Conservation (phyloP, 2,113 vertebrate genomes). For the Carassius carassius region DNA sequence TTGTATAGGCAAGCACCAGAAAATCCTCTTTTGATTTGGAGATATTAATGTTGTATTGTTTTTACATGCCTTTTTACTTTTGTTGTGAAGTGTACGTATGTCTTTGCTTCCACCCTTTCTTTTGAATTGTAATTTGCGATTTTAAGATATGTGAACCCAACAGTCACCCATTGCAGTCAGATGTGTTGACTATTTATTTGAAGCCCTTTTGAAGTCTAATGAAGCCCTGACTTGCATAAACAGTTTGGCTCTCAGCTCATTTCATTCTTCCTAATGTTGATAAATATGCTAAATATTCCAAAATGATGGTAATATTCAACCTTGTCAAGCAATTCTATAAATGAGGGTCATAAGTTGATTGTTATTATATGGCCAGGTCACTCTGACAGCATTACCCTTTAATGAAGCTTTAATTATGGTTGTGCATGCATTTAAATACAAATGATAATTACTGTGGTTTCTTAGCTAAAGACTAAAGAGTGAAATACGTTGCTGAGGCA, state of each 20-base stretch:
- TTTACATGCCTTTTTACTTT: neutral
- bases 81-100: neutral
- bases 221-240: constrained; percentile 50
- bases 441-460: neutral
- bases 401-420: constrained; percentile 21
- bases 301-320: constrained; percentile 42
- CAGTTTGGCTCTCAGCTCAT: constrained; percentile 16
- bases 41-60: constrained; percentile 3
- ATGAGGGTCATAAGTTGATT: neutral
- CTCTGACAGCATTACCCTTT: neutral
- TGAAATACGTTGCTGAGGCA: neutral
- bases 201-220: constrained; percentile 52
- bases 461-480: neutral
- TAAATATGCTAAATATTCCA: constrained; percentile 31
- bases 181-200: constrained; percentile 44
- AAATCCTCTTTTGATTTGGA: constrained; percentile 8
- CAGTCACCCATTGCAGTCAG: constrained; percentile 37
- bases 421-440: neutral
- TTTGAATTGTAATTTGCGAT: constrained; percentile 49
- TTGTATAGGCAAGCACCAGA: neutral
- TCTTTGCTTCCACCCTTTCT: neutral
- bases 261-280: constrained; percentile 43
- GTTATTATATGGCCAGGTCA: constrained; percentile 20
- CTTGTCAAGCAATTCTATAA: neutral
- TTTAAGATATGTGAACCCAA: constrained; percentile 44